These are phyloP conservation scores for Malacosoma neustria DNA, from an alignment of 2,888 invertebrate species.

Conservation along the genomic window DNA sequence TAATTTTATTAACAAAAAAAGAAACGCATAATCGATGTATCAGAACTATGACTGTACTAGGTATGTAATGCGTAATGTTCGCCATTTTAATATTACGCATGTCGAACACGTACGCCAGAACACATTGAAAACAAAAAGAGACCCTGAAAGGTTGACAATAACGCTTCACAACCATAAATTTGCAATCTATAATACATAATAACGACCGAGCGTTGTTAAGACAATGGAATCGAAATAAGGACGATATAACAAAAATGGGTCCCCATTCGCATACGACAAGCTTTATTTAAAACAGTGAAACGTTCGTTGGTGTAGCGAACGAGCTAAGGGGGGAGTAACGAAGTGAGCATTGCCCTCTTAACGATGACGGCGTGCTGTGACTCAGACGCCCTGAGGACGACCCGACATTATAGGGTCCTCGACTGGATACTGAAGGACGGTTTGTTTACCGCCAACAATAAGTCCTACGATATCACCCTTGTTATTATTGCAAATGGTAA, in stretches of 20 bases:
- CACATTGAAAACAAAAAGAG: conserved; percentile 10
- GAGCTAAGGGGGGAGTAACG: conserved; percentile 47
- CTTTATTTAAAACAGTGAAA: conserved; percentile 42
- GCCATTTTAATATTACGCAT: background rate
- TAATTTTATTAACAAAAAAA: too few species aligned
- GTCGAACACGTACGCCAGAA: background rate
- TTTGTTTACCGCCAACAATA: conserved; percentile 46
- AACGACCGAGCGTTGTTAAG: conserved; percentile 33
- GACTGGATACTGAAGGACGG: conserved; percentile 66
- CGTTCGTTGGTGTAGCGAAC: conserved; percentile 44
- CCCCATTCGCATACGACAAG: conserved; percentile 44
- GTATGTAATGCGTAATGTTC: too few species aligned
- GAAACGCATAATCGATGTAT: too few species aligned
- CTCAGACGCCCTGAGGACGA: conserved; percentile 70
- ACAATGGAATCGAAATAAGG: conserved; percentile 65
- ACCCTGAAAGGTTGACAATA: conserved; percentile 47
- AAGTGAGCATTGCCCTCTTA: conserved; percentile 71
- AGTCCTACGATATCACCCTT: conserved; percentile 33
- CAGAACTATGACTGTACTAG: too few species aligned
- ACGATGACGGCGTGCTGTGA: conserved; percentile 63
- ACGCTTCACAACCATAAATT: conserved; percentile 45
- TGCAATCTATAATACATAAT: conserved; percentile 58
- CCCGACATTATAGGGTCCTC: conserved; percentile 68
- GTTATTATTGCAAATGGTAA: conserved; percentile 6
- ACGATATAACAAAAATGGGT: conserved; percentile 55